phyloP scores from a whole-genome alignment of 37 sponge, comb jelly and placozoan species.

The Corticium candelabrum region DNA sequence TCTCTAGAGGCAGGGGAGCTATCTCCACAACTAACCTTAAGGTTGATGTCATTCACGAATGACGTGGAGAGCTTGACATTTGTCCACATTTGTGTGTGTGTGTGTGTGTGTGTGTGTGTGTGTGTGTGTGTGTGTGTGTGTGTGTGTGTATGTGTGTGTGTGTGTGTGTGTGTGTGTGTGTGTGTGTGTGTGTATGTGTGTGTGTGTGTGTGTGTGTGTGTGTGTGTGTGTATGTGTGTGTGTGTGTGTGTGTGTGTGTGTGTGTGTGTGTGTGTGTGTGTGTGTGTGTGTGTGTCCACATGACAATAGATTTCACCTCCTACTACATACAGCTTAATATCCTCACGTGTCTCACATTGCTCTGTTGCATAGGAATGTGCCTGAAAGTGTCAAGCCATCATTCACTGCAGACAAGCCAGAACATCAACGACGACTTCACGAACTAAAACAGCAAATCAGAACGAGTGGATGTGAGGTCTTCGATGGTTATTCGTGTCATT shows the following conservation, averaged over 20 bases:
- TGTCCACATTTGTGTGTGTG: too few species aligned
- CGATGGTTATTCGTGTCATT: slow-evolving; percentile 56
- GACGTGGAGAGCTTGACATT: too few species aligned
- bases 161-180: neutral
- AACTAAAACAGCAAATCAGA: slow-evolving; percentile 57
- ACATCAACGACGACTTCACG: slow-evolving; percentile 38
- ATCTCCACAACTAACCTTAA: too few species aligned
- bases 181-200: neutral
- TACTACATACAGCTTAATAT: too few species aligned
- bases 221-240: neutral
- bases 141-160: neutral
- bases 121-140: neutral
- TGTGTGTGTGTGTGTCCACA: slow-evolving; percentile 5
- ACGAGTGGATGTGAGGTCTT: slow-evolving; percentile 79
- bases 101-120: slow-evolving; percentile 5
- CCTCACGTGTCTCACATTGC: too few species aligned
- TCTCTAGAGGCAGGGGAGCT: too few species aligned
- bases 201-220: slow-evolving; percentile 1
- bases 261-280: neutral
- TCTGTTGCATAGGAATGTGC: neutral
- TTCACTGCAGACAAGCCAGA: neutral
- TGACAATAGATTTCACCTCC: too few species aligned
- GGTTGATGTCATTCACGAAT: too few species aligned
- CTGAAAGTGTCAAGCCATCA: neutral
- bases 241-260: neutral